Evolutionary conservation across 2,797 vertebrate species (phyloP).

Genomic region (Alca torda): DNA sequence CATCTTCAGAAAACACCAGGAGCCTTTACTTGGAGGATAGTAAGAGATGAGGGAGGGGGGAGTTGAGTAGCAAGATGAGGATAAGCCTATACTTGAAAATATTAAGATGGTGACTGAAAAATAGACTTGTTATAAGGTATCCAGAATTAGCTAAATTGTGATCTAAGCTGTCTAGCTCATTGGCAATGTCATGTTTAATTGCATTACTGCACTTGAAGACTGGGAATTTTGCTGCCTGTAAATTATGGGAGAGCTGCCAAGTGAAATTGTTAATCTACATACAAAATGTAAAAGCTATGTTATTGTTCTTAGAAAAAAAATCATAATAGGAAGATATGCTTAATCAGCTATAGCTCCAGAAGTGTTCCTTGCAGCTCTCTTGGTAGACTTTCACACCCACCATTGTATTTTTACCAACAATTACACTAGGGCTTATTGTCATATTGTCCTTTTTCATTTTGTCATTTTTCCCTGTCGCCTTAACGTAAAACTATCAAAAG

Average conservation of each 20-base stretch:
- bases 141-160: not conserved
- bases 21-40: not conserved
- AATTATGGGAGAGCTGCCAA: not conserved
- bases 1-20: not conserved
- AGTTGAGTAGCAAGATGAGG: not conserved
- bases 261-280: not conserved
- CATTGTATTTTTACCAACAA: slow-evolving; percentile 47
- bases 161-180: not conserved
- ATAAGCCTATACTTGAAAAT: not conserved
- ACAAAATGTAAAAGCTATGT: not conserved
- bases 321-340: not conserved
- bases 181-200: not conserved
- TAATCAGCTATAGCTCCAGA: not conserved
- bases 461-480: not conserved
- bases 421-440: not conserved
- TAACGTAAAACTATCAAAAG: not conserved
- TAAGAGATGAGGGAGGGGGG: not conserved
- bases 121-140: not conserved
- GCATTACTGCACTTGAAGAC: not conserved
- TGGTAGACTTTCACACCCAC: slow-evolving; percentile 32
- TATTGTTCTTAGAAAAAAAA: not conserved
- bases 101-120: not conserved
- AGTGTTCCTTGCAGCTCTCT: not conserved
- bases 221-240: not conserved
- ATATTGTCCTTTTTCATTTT: not conserved